Percentiles rank a stretch among this genome's conserved stretches.
These are phyloP conservation scores for Pristionchus mayeri DNA, from an alignment of 2,888 invertebrate species.

Conservation along the genomic window DNA sequence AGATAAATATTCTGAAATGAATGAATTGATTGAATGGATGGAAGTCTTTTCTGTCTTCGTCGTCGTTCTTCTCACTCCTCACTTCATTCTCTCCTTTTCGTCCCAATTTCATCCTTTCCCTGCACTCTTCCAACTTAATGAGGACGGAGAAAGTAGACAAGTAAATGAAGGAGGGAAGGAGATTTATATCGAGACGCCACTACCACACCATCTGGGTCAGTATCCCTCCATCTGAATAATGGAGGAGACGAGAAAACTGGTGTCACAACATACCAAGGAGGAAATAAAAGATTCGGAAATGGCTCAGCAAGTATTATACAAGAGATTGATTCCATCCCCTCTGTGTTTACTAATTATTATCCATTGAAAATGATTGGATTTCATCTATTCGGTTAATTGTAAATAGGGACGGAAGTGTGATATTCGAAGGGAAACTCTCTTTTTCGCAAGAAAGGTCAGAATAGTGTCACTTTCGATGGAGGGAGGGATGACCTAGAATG, in stretches of 20 bases:
- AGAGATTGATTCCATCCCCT: too few relatives aligned
- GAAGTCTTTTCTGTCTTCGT: too few relatives aligned
- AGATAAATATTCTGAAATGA: too few relatives aligned
- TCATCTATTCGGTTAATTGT: neutral
- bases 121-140: conserved; percentile 39
- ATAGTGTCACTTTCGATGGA: conserved; percentile 35
- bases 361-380: neutral
- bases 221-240: too few relatives aligned
- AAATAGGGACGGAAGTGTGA: neutral
- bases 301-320: too few relatives aligned
- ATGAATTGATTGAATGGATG: too few relatives aligned
- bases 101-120: neutral
- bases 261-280: too few relatives aligned
- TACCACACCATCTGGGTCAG: neutral
- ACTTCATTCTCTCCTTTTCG: neutral
- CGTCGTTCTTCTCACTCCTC: neutral
- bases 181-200: neutral
- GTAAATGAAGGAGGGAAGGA: neutral
- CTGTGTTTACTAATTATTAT: too few relatives aligned
- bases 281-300: too few relatives aligned
- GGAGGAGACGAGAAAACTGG: too few relatives aligned
- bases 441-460: conserved; percentile 26
- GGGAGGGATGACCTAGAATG: conserved; percentile 44
- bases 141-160: conserved; percentile 37
- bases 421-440: neutral